phyloP scores from a whole-genome alignment of 2,113 vertebrate species.

The Lathamus discolor region DNA sequence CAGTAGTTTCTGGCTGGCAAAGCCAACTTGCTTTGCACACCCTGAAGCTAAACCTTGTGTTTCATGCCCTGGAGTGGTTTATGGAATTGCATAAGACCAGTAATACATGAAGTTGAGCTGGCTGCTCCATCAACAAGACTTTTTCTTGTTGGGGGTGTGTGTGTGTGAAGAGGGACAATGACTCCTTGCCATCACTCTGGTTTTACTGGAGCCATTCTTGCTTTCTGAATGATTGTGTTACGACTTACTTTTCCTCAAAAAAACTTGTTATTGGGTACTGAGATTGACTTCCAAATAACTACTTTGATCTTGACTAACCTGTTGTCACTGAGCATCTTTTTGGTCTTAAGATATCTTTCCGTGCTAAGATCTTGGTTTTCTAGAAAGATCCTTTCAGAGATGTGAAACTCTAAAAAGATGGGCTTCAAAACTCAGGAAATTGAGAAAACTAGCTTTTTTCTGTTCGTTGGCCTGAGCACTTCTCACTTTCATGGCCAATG shows the following conservation, averaged over 20 bases:
- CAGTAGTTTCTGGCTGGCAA: neutral
- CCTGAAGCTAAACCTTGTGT: neutral
- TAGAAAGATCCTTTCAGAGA: neutral
- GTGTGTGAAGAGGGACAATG: neutral
- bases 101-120: neutral
- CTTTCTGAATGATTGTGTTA: neutral
- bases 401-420: neutral
- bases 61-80: neutral
- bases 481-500: rapidly evolving
- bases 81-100: neutral
- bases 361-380: neutral
- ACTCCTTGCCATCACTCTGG: neutral
- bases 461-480: neutral
- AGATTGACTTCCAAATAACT: neutral
- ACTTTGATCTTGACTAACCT: neutral
- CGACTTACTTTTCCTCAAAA: neutral
- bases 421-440: neutral
- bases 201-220: neutral
- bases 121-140: neutral
- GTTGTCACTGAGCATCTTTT: neutral
- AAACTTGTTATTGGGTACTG: neutral
- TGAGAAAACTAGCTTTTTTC: neutral
- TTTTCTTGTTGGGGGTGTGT: neutral
- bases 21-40: neutral
- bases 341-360: neutral